Conservation (phyloP, 2,113 vertebrate species). For the Xerus inauris region DNA sequence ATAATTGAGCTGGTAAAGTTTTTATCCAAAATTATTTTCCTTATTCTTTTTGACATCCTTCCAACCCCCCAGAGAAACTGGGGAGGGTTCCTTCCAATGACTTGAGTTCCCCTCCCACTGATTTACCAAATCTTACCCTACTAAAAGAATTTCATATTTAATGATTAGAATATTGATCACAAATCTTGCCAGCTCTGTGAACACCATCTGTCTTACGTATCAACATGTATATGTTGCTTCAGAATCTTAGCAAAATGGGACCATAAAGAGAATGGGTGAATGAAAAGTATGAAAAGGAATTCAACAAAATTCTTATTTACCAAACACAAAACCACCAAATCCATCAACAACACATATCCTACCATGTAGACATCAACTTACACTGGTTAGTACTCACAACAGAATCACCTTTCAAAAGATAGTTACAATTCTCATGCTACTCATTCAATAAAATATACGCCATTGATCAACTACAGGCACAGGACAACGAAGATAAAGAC, state of each 20-base stretch:
- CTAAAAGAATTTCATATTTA: background rate
- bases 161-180: background rate
- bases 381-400: background rate
- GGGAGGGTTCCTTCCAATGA: background rate
- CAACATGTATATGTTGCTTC: slow-evolving; percentile 26
- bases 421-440: background rate
- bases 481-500: background rate
- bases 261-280: background rate
- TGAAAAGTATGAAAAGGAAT: background rate
- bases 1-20: background rate
- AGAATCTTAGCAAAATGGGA: background rate
- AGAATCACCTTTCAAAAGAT: background rate
- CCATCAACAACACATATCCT: background rate
- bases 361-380: background rate
- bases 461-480: background rate
- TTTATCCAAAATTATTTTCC: background rate
- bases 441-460: background rate
- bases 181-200: background rate
- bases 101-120: background rate
- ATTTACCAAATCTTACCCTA: slow-evolving; percentile 8
- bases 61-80: background rate
- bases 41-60: background rate
- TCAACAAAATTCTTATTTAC: background rate
- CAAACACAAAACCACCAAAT: background rate
- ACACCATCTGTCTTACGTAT: background rate